Evolutionary conservation across 2,888 invertebrate species (phyloP).

Genomic region (Cabera pusaria): DNA sequence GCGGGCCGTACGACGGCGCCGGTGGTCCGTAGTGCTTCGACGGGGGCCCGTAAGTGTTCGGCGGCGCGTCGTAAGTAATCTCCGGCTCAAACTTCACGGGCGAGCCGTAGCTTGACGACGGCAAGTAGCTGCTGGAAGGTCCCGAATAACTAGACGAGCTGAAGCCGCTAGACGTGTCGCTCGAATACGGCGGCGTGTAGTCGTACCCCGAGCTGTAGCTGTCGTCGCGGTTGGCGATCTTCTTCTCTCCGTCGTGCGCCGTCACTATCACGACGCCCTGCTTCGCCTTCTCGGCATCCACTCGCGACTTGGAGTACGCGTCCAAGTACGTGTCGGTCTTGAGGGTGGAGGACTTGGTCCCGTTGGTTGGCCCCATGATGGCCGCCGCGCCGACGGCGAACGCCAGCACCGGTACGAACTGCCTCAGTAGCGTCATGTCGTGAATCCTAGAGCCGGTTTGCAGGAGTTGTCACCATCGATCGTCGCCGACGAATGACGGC

Average conservation of each 20-base stretch:
- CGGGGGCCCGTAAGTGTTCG: slow-evolving; percentile 66
- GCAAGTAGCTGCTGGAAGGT: slow-evolving; percentile 45
- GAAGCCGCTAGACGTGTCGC: slow-evolving; percentile 56
- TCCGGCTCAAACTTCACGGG: slow-evolving; percentile 62
- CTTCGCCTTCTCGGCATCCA: slow-evolving; percentile 72
- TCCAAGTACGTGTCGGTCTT: slow-evolving; percentile 86
- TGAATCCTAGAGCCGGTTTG: slow-evolving; percentile 51
- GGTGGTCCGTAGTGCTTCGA: slow-evolving; percentile 57
- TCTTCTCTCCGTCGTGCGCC: slow-evolving; percentile 74
- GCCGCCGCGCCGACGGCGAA: slow-evolving; percentile 59
- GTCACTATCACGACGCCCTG: slow-evolving; percentile 72
- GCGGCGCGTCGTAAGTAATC: slow-evolving; percentile 53
- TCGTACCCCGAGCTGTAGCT: slow-evolving; percentile 69
- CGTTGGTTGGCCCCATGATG: slow-evolving; percentile 65
- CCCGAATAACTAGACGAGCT: slow-evolving; percentile 48
- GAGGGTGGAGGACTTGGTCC: slow-evolving; percentile 50
- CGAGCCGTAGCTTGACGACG: slow-evolving; percentile 57
- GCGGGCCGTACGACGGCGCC: slow-evolving; percentile 55
- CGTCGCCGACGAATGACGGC: slow-evolving; percentile 75
- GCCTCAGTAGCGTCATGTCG: slow-evolving; percentile 56
- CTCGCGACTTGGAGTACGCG: slow-evolving; percentile 84
- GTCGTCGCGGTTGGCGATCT: slow-evolving; percentile 73
- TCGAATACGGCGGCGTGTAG: slow-evolving; percentile 65
- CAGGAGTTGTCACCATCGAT: slow-evolving; percentile 77
- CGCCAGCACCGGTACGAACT: slow-evolving; percentile 50